Evolutionary conservation across 2,113 vertebrate species (phyloP), one percentile per base, ranked within the genome.

Genomic region (Dipodomys merriami): DNA sequence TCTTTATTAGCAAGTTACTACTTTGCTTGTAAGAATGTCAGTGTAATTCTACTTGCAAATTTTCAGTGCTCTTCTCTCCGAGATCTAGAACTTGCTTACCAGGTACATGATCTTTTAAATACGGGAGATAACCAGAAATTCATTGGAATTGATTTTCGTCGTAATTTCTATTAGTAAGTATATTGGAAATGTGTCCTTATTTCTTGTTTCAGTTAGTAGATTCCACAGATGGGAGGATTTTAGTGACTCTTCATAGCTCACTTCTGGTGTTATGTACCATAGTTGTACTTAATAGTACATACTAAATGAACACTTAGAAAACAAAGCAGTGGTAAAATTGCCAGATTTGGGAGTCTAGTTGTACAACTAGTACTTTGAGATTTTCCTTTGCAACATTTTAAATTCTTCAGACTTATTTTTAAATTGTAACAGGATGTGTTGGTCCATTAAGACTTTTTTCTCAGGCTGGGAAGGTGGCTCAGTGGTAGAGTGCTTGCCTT

Each of bases 61-160:
- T 62, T 95, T 83, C 95, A 98, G 98, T 98, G 98, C 91, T 83
- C 98, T 78, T 97, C 98, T 27, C 95, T 97, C 19, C 99, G 98
- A 96, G 99, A 99, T 88, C 91, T 99, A 29, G 98, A 99, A 57
- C 97, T 99, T 93, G 99, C 97, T 22, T 99, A 99, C 95, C 96
- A 94, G 97, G 53, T 99, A 35, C 98, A 99, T 20, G 95, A 82
- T 82, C 95, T 98, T 6, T 88, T 98, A 46, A 98, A 98, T 33
- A 97, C 97, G 0, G 98, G 98, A 22, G 98, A 99, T 39, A 99
- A 99, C 97, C 98, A 99, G 98, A 99, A 98, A 25, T 97, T 99
- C 74, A 91, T 98, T 94, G 98, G 98, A 96, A 80, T 64, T 39
- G 77, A 97, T 22, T 68, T 84, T 72, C 96, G 80, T 0, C 97